These are phyloP conservation scores for Pocillopora meandrina DNA, from an alignment of 92 coral and sea anemone species.

Conservation along the genomic window DNA sequence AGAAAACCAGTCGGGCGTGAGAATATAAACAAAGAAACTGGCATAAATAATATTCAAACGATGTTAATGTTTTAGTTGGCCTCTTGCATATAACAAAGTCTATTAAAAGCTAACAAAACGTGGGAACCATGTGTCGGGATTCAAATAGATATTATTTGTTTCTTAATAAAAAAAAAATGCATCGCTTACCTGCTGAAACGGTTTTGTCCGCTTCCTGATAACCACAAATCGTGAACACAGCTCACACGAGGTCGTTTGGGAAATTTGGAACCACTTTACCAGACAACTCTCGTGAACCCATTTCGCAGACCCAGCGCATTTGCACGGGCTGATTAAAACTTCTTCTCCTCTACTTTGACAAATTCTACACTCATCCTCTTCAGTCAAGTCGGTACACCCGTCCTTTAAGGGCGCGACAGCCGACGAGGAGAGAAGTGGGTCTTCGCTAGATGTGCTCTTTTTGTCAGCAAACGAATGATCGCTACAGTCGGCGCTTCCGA, in stretches of 20 bases:
- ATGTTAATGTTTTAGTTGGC: neutral
- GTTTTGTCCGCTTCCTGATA: constrained; percentile 83
- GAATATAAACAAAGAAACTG: constrained; percentile 25
- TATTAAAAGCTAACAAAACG: neutral
- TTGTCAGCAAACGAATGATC: constrained; percentile 11
- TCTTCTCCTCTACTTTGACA: constrained; percentile 83
- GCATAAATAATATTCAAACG: constrained; percentile 14
- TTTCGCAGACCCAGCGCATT: constrained; percentile 87
- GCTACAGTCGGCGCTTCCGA: neutral
- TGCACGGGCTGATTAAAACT: constrained; percentile 84
- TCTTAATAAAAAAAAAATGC: neutral
- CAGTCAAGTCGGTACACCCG: neutral
- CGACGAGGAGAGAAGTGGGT: neutral
- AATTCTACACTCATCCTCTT: constrained; percentile 83
- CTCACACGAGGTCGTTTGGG: constrained; percentile 85
- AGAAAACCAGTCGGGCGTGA: constrained; percentile 14
- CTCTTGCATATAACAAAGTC: constrained; percentile 7
- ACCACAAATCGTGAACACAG: constrained; percentile 78
- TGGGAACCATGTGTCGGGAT: constrained; percentile 19
- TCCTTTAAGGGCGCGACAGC: neutral
- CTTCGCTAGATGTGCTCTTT: constrained; percentile 13
- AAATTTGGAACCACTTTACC: constrained; percentile 89
- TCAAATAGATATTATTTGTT: neutral
- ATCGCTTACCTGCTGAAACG: constrained; percentile 79
- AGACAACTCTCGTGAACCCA: constrained; percentile 97